Base-by-base conservation (phyloP, 2,113 vertebrate genomes). In the Xiphias gladius region DNA sequence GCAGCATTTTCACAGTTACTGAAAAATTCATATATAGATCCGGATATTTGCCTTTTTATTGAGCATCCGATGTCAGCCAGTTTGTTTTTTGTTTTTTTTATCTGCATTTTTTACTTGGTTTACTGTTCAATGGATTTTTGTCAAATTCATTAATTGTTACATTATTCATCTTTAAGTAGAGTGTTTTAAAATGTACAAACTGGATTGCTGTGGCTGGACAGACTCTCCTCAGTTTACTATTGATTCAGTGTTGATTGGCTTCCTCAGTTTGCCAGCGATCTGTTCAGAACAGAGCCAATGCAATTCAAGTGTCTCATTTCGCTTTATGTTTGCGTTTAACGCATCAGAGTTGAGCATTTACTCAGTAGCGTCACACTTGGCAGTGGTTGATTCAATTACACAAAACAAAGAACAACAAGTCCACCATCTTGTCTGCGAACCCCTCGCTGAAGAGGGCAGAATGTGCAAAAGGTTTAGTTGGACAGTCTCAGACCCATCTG, bases 201-300 rank as follows among this genome's bases (percentile, higher is more conserved):
- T 17, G 26, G 61, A 55, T 16, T 75, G 26, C 5, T 63, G 64
- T 63, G 14, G 17, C 50, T 32, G 39, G 58, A 46, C 20, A 13
- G 26, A 57, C 39, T 71, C 61, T 6, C 24, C 32, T 64, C 24
- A 63, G 13, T 73, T 68, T 64, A 2, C 52, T 54, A 3, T 54
- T 54, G 52, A 54, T 54, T n/a, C 11, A 54, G n/a, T 79, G 69
- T 65, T 82, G 57, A 79, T 83, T 54, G 65, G 52, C 75, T 63
- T 69, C 1, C 1, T 39, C 28, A 32, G 41, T 59, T 35, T 35
- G 59, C 43, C 61, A 30, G 50, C 24, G 37, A 24, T 62, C 19
- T 28, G 54, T 19, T 39, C 8, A 68, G 43, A 72, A 30, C 50
- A 52, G 20, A 73, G n/a, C 65, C 11, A 1, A 7, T 13, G 30